Evolutionary conservation across 2,888 invertebrate genomes (phyloP), one percentile per base, ranked within the genome.

Genomic region (Pseudolycoriella hygida): DNA sequence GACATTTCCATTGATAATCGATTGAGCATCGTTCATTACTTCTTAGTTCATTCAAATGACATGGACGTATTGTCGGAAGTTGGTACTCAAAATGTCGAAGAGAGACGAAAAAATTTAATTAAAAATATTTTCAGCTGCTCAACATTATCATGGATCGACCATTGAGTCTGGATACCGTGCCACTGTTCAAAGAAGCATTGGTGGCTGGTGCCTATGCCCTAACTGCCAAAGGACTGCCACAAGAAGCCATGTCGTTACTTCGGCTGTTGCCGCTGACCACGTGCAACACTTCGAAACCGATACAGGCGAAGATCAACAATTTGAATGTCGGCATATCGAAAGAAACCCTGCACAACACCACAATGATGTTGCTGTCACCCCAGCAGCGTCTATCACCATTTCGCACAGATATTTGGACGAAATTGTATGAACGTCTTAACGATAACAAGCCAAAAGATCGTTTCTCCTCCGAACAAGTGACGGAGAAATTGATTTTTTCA

Each of bases 311-410:
- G n/a, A 61, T 66, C 3, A 57, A 58, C 1, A 62, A 62, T 46
- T 66, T 73, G 48, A 71, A 66, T 49, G 74, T 84, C 40, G 76
- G 76, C 2, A 67, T 83, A 50, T 77, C 77, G 8, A 80, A 80
- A 54, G 84, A 85, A 63, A 74, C 76, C 52, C 66, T 87, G 43
- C 84, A 82, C 77, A 84, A 83, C 58, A 81, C 84, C 11, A 74
- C 80, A 18, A 85, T 83, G 63, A 86, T 86, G 76, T 68, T 89
- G 42, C 66, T 88, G 44, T 82, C 87, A 3, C 86, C 87, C 2
- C 78, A 85, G 46, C 87, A 88, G 62, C 72, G 88, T 49, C 72
- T 88, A 41, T 74, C 80, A n/a, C 85, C 85, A 47, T 86, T 84
- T 62, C 71, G 79, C 43, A 76, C 77, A 50, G 87, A 88, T 62